phyloP scores from a whole-genome alignment of 1,140 invertebrate genomes.

The Drosophila seguyi region DNA sequence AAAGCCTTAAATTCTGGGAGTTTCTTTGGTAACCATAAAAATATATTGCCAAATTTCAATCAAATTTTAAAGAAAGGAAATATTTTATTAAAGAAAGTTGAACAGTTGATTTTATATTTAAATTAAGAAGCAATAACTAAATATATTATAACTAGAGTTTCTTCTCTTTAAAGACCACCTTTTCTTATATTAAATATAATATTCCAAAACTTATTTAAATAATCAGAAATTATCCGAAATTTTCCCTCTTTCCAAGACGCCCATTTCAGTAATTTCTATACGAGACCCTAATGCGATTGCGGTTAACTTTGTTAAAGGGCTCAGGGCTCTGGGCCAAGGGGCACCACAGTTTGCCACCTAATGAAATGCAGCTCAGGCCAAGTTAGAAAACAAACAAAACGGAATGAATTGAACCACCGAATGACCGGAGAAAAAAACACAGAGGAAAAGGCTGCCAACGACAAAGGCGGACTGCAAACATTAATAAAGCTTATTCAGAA shows the following conservation, averaged over 20 bases:
- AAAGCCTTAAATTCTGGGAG: conserved; percentile 2
- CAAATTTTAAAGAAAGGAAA: no score
- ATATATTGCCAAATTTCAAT: conserved; percentile 11
- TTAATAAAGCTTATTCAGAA: conserved; percentile 69
- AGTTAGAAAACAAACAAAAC: conserved; percentile 42
- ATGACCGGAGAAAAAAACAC: conserved; percentile 23
- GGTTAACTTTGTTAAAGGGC: conserved; percentile 15
- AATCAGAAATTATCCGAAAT: background rate
- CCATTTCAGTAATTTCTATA: background rate
- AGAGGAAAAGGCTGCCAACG: conserved; percentile 16
- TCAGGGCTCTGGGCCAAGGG: conserved; percentile 13
- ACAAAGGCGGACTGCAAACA: conserved; percentile 65
- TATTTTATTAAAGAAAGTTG: no score
- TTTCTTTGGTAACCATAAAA: conserved; percentile 11
- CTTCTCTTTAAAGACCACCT: background rate
- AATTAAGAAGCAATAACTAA: no score
- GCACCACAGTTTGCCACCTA: conserved; percentile 15
- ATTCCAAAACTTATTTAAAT: background rate
- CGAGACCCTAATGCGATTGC: conserved; percentile 23
- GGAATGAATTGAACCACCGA: conserved; percentile 32
- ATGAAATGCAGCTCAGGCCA: conserved; percentile 41
- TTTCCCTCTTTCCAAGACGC: background rate
- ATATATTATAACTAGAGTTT: background rate
- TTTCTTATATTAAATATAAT: background rate
- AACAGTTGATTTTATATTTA: no score